Conservation (phyloP, 2,113 vertebrate species). For the Solenodon paradoxus region DNA sequence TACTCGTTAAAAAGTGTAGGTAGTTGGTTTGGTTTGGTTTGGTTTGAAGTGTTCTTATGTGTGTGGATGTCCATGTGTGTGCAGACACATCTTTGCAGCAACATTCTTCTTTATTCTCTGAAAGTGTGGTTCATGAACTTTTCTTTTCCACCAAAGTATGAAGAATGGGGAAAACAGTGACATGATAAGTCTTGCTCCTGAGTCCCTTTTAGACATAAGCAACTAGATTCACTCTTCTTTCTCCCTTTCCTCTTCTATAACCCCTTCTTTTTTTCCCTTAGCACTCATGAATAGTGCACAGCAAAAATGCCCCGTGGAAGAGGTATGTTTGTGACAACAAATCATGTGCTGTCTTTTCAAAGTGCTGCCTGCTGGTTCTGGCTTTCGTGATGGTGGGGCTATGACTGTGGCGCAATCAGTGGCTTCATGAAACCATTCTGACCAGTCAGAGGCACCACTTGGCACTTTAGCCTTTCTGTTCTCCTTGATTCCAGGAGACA, state of each 20-base stretch:
- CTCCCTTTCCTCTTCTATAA: conserved; percentile 81
- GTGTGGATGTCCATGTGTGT: neutral
- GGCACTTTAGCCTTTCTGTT: conserved; percentile 27
- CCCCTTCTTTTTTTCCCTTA: conserved; percentile 85
- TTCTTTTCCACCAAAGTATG: neutral
- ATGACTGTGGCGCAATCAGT: neutral
- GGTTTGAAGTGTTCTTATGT: neutral
- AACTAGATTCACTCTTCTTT: conserved; percentile 58
- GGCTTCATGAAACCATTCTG: conserved; percentile 1
- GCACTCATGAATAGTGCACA: conserved; percentile 87
- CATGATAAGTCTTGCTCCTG: neutral
- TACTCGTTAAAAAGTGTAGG: neutral
- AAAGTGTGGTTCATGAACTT: neutral
- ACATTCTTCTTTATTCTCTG: neutral
- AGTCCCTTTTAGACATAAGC: conserved; percentile 50
- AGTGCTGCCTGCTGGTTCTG: conserved; percentile 46
- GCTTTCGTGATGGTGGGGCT: conserved; percentile 48
- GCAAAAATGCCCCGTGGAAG: conserved; percentile 86
- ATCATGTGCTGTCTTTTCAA: conserved; percentile 28
- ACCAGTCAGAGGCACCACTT: conserved; percentile 40
- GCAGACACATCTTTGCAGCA: neutral
- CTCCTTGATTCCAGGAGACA: conserved; percentile 44
- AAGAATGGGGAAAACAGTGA: neutral
- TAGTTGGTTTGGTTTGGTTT: neutral
- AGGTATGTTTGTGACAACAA: conserved; percentile 82